Base-by-base conservation (phyloP, 2,888 invertebrate genomes). In the Actias luna region DNA sequence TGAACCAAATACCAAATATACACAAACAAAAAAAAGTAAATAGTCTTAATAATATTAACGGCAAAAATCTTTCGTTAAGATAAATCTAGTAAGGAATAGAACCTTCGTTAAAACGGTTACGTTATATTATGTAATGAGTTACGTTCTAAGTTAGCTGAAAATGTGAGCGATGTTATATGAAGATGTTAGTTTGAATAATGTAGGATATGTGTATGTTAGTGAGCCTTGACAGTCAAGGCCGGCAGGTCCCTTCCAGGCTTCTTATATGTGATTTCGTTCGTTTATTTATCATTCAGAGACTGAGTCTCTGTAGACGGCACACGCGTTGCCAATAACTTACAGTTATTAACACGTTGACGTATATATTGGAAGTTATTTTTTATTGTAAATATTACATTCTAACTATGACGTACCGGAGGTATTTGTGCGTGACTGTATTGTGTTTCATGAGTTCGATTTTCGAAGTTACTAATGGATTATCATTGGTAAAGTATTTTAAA, bases 161-260 rank as follows among this genome's bases (percentile, higher is more conserved):
- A 29, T 29, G 1, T 16, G 29, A 7, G 5, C 16, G 27, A 14
- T 27, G 16, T 2, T 52, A 5, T 18, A 25, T 18, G 33, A 58
- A 31, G 22, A n/a, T 2, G 18, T 36, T 61, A 46, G 14, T 60
- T n/a, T 63, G 46, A 39, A 39, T 55, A 55, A 42, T 22, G 35
- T n/a, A 55, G 27, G 58, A 29, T 58, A 36, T 76, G 78, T 79
- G 73, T 88, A 81, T 84, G 78, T 84, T 84, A 85, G 78, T 79
- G 77, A 83, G 87, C 78, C 79, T 83, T 82, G 81, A 74, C 76
- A 79, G 84, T 80, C 88, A 90, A 91, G 91, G 89, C 74, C 84
- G 78, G 50, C 67, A 69, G 76, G 75, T 62, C 59, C 50, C 59
- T 52, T 33, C 36, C 39, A 27, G 35, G 35, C 62, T 35, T 58